Evolutionary conservation across 2,113 vertebrate genomes (phyloP).

Genomic region (Gopherus flavomarginatus): DNA sequence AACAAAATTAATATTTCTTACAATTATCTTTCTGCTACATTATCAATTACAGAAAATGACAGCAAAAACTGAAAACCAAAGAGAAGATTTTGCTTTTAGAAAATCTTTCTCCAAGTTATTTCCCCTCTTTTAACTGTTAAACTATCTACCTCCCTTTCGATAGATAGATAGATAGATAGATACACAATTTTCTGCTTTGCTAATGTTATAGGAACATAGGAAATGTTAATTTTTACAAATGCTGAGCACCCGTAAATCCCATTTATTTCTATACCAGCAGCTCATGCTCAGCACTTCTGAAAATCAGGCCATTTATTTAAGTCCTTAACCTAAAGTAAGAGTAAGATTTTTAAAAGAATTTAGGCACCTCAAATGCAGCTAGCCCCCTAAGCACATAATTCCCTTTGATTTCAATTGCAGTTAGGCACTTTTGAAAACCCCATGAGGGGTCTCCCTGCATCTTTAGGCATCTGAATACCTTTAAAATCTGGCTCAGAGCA

Average conservation of each 20-base stretch:
- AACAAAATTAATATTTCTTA: neutral
- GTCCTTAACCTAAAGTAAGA: neutral
- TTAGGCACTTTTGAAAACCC: neutral
- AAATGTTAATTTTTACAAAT: neutral
- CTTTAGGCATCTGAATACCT: neutral
- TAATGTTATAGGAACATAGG: neutral
- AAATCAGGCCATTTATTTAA: neutral
- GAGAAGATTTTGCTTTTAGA: neutral
- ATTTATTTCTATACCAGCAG: neutral
- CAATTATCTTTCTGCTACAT: neutral
- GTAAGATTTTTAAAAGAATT: neutral
- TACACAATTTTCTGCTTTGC: neutral
- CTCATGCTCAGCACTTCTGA: neutral
- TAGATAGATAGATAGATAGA: too few relatives aligned
- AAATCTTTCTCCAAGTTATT: neutral
- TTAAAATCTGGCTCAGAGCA: neutral
- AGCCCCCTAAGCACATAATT: neutral
- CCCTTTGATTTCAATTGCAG: neutral
- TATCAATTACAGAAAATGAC: neutral
- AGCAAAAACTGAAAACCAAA: neutral
- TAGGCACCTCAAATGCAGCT: neutral
- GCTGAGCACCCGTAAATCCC: neutral
- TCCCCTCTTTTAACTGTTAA: accelerated
- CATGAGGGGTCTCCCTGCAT: neutral
- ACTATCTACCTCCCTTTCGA: neutral